A percentile compares a stretch with the other conserved stretches of the same genome.
phyloP scores from a whole-genome alignment of 2,888 invertebrate species.

The Antheraea yamamai region DNA sequence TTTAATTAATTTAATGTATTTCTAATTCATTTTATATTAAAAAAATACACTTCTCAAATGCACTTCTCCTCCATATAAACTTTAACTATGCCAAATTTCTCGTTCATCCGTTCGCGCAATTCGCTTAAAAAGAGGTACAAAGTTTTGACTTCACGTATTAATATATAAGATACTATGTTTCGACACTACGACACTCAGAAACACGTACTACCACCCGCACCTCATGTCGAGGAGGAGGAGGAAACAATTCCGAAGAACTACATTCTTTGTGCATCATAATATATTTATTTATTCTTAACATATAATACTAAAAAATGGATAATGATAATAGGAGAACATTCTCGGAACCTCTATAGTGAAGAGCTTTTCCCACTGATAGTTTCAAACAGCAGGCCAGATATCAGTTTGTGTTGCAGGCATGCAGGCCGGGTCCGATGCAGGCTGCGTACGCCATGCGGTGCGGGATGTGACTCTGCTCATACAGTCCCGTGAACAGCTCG shows the following conservation, averaged over 20 bases:
- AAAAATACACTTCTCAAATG: too few species aligned
- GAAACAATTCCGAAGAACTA: not conserved
- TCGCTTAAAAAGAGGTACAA: too few species aligned
- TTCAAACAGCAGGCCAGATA: not conserved
- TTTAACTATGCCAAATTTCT: too few species aligned
- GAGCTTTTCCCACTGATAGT: not conserved
- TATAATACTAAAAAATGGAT: not conserved
- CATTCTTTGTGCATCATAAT: not conserved
- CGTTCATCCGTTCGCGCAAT: too few species aligned
- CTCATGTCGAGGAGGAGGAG: too few species aligned
- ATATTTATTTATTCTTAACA: not conserved
- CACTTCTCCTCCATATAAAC: too few species aligned
- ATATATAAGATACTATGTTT: too few species aligned
- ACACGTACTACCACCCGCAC: too few species aligned
- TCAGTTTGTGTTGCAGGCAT: constrained; percentile 49
- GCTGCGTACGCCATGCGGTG: constrained; percentile 88
- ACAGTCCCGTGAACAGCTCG: constrained; percentile 87
- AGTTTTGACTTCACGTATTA: too few species aligned
- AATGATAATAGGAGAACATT: not conserved
- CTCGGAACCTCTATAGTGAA: not conserved
- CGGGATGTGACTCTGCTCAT: constrained; percentile 90
- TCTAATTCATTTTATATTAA: too few species aligned
- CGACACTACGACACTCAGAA: too few species aligned
- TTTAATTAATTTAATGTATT: too few species aligned
- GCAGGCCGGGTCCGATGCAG: constrained; percentile 83